Evolutionary conservation across 2,888 invertebrate species (phyloP), one percentile per base, ranked within the genome.

Genomic region (Hyppa rectilinea): DNA sequence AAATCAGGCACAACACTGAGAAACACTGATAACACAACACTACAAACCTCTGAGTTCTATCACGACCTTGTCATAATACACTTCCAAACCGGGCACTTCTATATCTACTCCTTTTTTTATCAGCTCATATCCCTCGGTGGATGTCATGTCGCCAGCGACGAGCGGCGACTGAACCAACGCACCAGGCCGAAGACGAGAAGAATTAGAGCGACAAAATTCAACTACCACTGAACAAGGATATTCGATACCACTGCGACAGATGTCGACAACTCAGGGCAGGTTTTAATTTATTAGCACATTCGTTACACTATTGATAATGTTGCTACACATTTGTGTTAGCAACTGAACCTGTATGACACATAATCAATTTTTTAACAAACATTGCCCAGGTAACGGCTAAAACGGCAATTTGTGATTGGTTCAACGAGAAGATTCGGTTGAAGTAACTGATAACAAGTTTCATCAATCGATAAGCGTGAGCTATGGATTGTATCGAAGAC

Each of bases 31-130:
- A 75, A 80, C 83, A 85, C 82, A 81, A 66, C 80, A 83, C 82
- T 81, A 94, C 94, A 87, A 92, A 97, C 97, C 97, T 96, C 97
- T 92, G 26, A 97, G 93, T 88, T 96, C 96, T 77, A 92, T 84
- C 74, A 97, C 96, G 71, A 96, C 96, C 92, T 96, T 96, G 87
- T 97, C 97, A 89, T 96, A 96, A 89, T 96, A 97, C 78, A 93
- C 91, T 74, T 96, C 96, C 85, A 96, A 89, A 49, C 96, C 96
- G 4, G 96, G 96, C 87, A 96, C 96, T 88, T 96, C 96, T 31
- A 95, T 94, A 81, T 95, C 95, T 29, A 96, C 92, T 62, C 96
- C 96, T 83, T 90, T 92, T 88, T 93, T 94, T 86, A 96, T 96
- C 84, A 96, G 91, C 86, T 95, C 95, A 91, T 96, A 96, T 78